phyloP scores from a whole-genome alignment of 2,797 vertebrate species.

The Galagoides demidoff region DNA sequence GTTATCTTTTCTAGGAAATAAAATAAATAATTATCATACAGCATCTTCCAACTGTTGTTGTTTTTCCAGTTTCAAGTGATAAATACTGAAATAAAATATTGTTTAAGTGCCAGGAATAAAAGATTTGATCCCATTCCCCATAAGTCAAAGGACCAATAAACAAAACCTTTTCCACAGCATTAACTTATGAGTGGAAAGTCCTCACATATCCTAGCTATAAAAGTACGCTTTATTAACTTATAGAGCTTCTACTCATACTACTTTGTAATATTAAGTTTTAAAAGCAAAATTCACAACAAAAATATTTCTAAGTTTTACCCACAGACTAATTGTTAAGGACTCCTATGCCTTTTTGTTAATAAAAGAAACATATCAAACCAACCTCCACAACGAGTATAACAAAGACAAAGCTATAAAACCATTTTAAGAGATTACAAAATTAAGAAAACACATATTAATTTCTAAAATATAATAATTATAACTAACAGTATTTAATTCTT shows the following conservation, averaged over 20 bases:
- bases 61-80: conserved; percentile 50
- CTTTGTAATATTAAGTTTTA: conserved; percentile 39
- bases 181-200: conserved; percentile 41
- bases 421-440: conserved; percentile 55
- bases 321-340: neutral
- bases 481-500: conserved; percentile 39
- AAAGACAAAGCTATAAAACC: conserved; percentile 34
- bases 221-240: conserved; percentile 7
- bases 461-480: conserved; percentile 40
- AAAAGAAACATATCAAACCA: conserved; percentile 43
- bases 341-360: conserved; percentile 37
- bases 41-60: conserved; percentile 25
- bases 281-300: conserved; percentile 44
- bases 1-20: neutral
- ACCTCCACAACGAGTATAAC: neutral
- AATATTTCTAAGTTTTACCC: conserved; percentile 25
- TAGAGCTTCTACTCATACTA: neutral
- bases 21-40: conserved; percentile 11
- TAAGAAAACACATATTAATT: conserved; percentile 6
- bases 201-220: neutral
- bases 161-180: conserved; percentile 47
- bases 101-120: conserved; percentile 17
- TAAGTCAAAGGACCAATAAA: conserved; percentile 18
- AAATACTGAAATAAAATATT: conserved; percentile 39
- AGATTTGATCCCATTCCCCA: neutral